Percentiles rank a stretch among this genome's conserved stretches.
These are phyloP conservation scores for Apis florea DNA, from an alignment of 1,140 invertebrate species.

Conservation along the genomic window DNA sequence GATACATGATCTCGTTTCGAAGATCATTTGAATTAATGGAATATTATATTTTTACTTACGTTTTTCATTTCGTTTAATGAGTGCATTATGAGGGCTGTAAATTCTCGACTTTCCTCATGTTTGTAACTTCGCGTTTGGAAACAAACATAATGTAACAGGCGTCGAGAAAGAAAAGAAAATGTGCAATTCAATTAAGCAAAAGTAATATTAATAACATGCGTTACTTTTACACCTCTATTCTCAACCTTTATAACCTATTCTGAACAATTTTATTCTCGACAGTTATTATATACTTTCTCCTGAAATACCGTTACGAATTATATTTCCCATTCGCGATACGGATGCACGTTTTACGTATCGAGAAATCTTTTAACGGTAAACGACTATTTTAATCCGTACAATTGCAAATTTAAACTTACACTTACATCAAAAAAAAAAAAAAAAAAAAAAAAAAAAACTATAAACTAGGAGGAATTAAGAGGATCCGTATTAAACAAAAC, in stretches of 20 bases:
- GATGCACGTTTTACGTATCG: no score
- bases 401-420: not conserved
- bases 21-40: no score
- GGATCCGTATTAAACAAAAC: no score
- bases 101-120: fast-evolving
- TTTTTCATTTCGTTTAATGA: not conserved
- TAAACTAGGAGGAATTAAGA: not conserved
- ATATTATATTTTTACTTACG: no score
- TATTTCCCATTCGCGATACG: not conserved
- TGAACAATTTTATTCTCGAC: conserved; percentile 12
- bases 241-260: not conserved
- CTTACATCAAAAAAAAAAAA: not conserved
- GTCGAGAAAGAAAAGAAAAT: not conserved
- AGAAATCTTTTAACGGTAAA: not conserved
- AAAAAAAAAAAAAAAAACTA: not conserved
- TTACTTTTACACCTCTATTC: conserved; percentile 2
- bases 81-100: not conserved
- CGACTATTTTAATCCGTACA: not conserved
- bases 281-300: conserved; percentile 15
- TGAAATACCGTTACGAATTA: not conserved
- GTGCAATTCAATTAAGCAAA: conserved; percentile 8
- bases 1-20: no score
- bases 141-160: not conserved
- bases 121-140: not conserved
- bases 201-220: conserved; percentile 1